Base-by-base conservation (phyloP, 2,888 invertebrate species). In the Aspidiotus rigidus region DNA sequence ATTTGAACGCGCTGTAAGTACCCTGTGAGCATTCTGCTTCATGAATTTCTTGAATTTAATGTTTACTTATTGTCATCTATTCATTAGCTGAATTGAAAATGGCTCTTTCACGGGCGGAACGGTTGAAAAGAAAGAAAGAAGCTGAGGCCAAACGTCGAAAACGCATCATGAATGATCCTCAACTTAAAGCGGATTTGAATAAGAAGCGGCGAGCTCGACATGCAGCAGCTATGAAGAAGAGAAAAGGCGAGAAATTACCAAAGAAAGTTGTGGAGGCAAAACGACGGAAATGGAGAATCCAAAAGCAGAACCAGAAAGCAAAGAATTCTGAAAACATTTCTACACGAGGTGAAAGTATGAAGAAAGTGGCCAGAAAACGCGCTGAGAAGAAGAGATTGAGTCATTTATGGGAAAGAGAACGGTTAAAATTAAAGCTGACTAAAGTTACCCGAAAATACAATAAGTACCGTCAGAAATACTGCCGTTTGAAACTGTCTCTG, bases 201-300 rank as follows among this genome's bases (percentile, higher is more conserved):
- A 44, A 44, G 49, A 44, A 44, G 49, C 49, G 49, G 49, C 11
- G 49, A 44, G 49, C 49, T 44, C 49, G 11, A 44, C 49, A 44
- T 44, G 49, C 49, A 44, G 49, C 11, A 44, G 49, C 49, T 44
- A 44, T 44, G 49, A 44, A 44, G 49, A 44, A 44, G 49, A 44
- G 8, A 11, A 44, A 44, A 44, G 49, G 49, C 11, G 11, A 44
- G 49, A 44, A 44, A 44, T 44, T 44, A 44, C 49, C 49, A 8
- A 44, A 44, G 49, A 44, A 44, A 44, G 49, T 44, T 44, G 9
- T 10, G 11, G 49, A 44, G 11, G 49, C 8, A 44, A 44, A 44
- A 11, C 49, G 49, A 44, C 49, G 49, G 9, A 44, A 44, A 11
- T 44, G 49, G 49, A 44, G 8, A 11, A 44, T 44, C 11, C 49